Evolutionary conservation across 2,113 vertebrate species (phyloP).

Genomic region (Helogale parvula): DNA sequence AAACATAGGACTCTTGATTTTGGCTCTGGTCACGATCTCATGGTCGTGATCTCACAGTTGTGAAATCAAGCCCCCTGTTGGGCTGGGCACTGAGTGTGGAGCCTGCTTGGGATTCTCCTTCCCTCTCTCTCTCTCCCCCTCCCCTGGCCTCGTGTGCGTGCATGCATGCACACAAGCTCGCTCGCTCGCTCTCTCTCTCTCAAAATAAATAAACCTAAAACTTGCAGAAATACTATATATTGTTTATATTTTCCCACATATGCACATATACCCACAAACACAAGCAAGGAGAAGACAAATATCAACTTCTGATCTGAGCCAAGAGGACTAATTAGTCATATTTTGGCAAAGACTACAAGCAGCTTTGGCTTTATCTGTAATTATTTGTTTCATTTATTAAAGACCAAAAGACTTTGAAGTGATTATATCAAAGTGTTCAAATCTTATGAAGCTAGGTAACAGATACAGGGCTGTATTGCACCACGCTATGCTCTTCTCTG

Average conservation of each 20-base stretch:
- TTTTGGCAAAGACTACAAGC: not conserved
- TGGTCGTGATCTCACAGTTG: too few relatives aligned
- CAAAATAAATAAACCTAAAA: too few relatives aligned
- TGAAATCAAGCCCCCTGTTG: too few relatives aligned
- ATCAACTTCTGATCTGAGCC: not conserved
- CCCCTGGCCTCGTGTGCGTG: too few relatives aligned
- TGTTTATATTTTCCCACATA: not conserved
- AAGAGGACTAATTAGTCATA: not conserved
- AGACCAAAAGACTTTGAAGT: not conserved
- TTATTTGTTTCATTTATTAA: not conserved
- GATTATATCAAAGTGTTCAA: not conserved
- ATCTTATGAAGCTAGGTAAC: constrained; percentile 2
- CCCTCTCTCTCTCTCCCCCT: too few relatives aligned
- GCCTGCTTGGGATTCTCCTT: too few relatives aligned
- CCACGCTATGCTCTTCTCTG: not conserved
- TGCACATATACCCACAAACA: not conserved
- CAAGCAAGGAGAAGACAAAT: not conserved
- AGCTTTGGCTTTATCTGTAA: not conserved
- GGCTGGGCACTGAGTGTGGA: too few relatives aligned
- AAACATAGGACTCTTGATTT: too few relatives aligned
- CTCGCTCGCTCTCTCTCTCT: too few relatives aligned
- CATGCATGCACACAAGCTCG: too few relatives aligned
- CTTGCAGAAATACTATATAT: not conserved
- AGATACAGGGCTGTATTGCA: not conserved
- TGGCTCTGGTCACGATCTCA: too few relatives aligned